These are phyloP conservation scores for Polyommatus iphigenia DNA, from an alignment of 2,888 invertebrate genomes.

Conservation along the genomic window DNA sequence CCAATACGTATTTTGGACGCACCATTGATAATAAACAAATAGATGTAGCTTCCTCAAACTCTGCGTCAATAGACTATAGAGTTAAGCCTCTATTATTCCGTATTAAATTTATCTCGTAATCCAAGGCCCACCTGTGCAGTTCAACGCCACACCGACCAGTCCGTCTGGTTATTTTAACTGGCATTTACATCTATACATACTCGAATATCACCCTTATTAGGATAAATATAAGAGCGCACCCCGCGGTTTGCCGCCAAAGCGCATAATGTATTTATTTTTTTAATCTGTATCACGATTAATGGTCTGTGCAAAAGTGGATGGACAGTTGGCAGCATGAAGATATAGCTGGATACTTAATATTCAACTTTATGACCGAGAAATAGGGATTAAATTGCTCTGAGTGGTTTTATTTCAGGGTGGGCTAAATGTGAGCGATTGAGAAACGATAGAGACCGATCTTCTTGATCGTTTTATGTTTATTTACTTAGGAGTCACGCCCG, in stretches of 20 bases:
- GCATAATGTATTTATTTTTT: slow-evolving; percentile 65
- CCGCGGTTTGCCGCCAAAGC: slow-evolving; percentile 60
- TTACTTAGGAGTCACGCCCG: not conserved
- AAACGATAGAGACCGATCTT: slow-evolving; percentile 24
- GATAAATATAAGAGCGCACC: slow-evolving; percentile 49
- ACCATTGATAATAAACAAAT: not conserved
- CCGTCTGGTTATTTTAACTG: slow-evolving; percentile 65
- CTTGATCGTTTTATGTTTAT: slow-evolving; percentile 26
- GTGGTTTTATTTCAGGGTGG: slow-evolving; percentile 13
- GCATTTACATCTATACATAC: slow-evolving; percentile 62
- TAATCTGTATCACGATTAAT: slow-evolving; percentile 70
- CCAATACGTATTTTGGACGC: not conserved
- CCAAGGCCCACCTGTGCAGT: slow-evolving; percentile 75
- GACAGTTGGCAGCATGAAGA: slow-evolving; percentile 32
- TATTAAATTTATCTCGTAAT: slow-evolving; percentile 75
- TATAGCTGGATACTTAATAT: not conserved
- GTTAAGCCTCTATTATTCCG: slow-evolving; percentile 64
- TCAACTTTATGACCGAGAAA: not conserved
- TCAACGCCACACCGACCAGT: slow-evolving; percentile 76
- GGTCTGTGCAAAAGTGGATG: slow-evolving; percentile 38
- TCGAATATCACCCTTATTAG: slow-evolving; percentile 61
- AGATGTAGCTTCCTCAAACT: slow-evolving; percentile 7
- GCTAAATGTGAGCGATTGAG: slow-evolving; percentile 26
- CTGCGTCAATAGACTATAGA: slow-evolving; percentile 37
- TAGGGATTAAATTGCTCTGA: not conserved